Conservation (phyloP, 2,797 vertebrate genomes). For the Platalea minor region DNA sequence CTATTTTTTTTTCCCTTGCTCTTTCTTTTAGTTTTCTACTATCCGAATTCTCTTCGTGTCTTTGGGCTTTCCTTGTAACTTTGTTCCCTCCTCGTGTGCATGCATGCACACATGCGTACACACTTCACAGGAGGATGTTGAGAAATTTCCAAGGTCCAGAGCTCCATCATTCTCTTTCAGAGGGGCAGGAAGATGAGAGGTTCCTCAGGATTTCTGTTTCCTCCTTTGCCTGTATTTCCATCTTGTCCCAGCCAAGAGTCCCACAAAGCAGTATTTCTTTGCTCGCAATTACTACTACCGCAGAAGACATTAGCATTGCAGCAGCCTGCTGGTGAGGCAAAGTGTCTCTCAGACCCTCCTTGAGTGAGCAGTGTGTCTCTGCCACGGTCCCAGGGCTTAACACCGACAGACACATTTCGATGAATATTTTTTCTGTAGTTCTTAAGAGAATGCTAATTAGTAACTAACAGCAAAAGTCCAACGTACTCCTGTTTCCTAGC, state of each 20-base stretch:
- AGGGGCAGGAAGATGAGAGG: not conserved
- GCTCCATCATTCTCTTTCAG: not conserved
- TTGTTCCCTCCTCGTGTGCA: not conserved
- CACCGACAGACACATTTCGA: rapidly evolving
- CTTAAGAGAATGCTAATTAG: not conserved
- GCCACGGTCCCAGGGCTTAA: not conserved
- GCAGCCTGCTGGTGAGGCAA: not conserved
- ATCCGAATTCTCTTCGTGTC: not conserved
- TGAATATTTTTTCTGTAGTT: not conserved
- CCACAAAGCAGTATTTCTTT: not conserved
- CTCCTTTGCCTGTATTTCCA: not conserved
- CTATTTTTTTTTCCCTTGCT: not conserved
- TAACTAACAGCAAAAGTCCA: not conserved
- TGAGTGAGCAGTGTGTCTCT: not conserved
- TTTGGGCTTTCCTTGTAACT: not conserved
- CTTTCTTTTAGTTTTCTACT: not conserved
- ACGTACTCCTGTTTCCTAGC: not conserved
- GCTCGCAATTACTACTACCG: not conserved
- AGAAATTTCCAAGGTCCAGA: not conserved
- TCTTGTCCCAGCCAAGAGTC: not conserved
- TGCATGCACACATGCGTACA: rapidly evolving
- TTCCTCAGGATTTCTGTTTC: not conserved
- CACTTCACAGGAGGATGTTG: not conserved
- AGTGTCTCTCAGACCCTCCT: not conserved
- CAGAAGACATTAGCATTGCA: not conserved